Base-by-base conservation (phyloP, 2,888 invertebrate genomes). In the Dorcus parallelipipedus region DNA sequence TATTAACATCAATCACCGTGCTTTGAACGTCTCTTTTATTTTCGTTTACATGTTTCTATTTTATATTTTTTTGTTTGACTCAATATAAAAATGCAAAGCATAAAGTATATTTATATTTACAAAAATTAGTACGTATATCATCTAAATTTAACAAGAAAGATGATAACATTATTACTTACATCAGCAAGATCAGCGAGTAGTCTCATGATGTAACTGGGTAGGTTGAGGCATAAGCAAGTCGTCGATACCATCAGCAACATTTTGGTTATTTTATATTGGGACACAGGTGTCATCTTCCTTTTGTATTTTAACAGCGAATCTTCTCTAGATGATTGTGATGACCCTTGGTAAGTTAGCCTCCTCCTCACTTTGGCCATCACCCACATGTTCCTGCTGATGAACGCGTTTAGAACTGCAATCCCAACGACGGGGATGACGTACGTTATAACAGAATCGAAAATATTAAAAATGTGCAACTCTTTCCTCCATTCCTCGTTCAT, bases 171-270 rank as follows among this genome's bases (percentile, higher is more conserved):
- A 23, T 38, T 33, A 59, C 59, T 54, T 56, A 60, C 60, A 45
- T 56, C 54, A 10, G 63, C 59, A 20, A 65, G 61, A 58, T 64
- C 64, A 10, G 85, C 83, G 66, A 85, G 76, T 33, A 89, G 78
- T 57, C 92, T 80, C 78, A 91, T 81, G 52, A 86, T 81, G 76
- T 90, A 91, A 38, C 88, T 88, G 0, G 92, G 92, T 57, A 91
- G 73, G 77, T 93, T 93, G 52, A 93, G 82, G 47, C 86, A 80
- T 8, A 93, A 84, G 75, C 90, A 93, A 0, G 89, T 89, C 0
- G 88, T 85, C 2, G 93, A 93, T 0, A 93, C 91, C 53, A 91
- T 81, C 26, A 94, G 83, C 56, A 94, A 80, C 90, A 93, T 93
- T 71, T 89, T 87, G 40, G 92, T 93, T 61, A 93, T 83, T 70